Conservation (phyloP, 2,888 invertebrate genomes). For the Tethea ocularis region DNA sequence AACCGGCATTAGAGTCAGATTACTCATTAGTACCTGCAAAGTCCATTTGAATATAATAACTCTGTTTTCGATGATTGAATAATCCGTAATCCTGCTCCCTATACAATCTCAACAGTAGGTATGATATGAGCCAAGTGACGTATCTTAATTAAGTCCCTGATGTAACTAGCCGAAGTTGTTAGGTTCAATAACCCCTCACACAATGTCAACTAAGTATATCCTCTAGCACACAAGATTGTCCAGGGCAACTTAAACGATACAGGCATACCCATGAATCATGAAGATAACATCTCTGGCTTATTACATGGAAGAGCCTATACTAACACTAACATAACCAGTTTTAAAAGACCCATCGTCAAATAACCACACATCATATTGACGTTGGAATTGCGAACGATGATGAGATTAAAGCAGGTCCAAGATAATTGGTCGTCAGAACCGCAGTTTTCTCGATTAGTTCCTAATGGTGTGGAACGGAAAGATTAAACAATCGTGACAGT, state of each 20-base stretch:
- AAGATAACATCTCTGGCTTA: conserved; percentile 40
- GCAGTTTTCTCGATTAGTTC: conserved; percentile 62
- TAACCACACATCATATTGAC: conserved; percentile 8
- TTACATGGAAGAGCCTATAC: conserved; percentile 41
- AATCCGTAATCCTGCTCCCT: too few relatives aligned
- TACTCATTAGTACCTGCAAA: too few relatives aligned
- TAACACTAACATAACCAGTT: conserved; percentile 30
- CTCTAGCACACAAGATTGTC: conserved; percentile 11
- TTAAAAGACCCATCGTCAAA: conserved; percentile 28
- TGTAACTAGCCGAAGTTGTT: neutral
- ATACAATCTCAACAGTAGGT: too few relatives aligned
- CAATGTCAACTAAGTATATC: neutral
- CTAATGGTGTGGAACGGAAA: conserved; percentile 63
- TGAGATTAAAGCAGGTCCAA: conserved; percentile 48
- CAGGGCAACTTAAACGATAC: conserved; percentile 22
- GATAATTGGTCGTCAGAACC: conserved; percentile 41
- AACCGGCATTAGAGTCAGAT: too few relatives aligned
- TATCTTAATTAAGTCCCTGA: neutral
- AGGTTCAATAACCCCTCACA: neutral
- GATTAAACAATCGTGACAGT: conserved; percentile 56
- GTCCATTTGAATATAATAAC: too few relatives aligned
- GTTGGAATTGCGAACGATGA: conserved; percentile 13
- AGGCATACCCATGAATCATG: conserved; percentile 41
- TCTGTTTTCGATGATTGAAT: too few relatives aligned
- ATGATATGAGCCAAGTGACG: neutral